Conservation (phyloP, 1,140 invertebrate species). For the Drosophila cardini region DNA sequence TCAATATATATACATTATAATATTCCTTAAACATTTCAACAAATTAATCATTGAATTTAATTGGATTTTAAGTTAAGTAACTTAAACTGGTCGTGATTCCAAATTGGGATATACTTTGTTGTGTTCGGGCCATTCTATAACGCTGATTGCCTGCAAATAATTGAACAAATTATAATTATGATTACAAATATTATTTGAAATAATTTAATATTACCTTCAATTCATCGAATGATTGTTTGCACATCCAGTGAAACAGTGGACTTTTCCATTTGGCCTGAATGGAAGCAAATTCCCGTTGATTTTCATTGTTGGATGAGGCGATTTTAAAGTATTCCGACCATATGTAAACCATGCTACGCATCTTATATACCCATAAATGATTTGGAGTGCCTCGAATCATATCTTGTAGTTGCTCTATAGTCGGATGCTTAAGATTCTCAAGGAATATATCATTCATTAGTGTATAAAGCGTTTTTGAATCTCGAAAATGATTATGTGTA, state of each 20-base stretch:
- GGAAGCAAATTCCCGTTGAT: neutral
- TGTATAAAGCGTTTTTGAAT: conserved; percentile 34
- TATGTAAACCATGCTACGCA: conserved; percentile 56
- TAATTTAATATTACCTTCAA: conserved; percentile 43
- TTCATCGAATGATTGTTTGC: conserved; percentile 64
- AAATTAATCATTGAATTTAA: neutral
- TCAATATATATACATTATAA: too few relatives aligned
- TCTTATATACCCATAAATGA: conserved; percentile 59
- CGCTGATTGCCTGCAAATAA: conserved; percentile 59
- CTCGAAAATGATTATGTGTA: neutral
- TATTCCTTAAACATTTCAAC: too few relatives aligned
- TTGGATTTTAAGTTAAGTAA: neutral
- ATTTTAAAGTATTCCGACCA: conserved; percentile 44
- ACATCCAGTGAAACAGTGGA: conserved; percentile 67
- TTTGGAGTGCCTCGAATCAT: conserved; percentile 58
- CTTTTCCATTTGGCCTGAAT: conserved; percentile 34
- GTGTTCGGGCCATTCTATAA: conserved; percentile 45
- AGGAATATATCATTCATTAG: conserved; percentile 59
- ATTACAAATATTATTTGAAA: neutral
- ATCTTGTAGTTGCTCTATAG: conserved; percentile 41
- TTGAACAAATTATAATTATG: neutral
- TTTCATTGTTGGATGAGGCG: neutral
- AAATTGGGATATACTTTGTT: conserved; percentile 25
- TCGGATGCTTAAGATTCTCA: conserved; percentile 15
- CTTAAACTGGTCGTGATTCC: conserved; percentile 9